These are phyloP conservation scores for Platalea minor DNA, from an alignment of 2,797 vertebrate species.

Conservation along the genomic window DNA sequence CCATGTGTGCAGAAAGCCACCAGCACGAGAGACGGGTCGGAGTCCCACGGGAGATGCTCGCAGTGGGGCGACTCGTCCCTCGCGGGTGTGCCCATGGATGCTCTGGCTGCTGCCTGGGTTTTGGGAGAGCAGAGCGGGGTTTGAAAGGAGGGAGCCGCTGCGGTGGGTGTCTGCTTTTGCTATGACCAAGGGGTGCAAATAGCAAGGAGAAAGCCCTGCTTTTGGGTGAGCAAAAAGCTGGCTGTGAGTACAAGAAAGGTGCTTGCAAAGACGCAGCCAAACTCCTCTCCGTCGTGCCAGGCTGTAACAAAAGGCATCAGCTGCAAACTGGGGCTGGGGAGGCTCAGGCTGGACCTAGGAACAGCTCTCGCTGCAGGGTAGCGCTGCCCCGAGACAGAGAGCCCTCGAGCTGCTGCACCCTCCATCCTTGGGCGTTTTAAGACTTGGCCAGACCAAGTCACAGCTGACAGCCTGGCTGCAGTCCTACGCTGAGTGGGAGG, in stretches of 20 bases:
- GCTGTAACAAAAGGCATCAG: background rate
- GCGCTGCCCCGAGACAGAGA: background rate
- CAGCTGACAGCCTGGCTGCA: background rate
- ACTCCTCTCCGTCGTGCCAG: rapidly evolving
- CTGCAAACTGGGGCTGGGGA: background rate
- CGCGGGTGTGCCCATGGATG: background rate
- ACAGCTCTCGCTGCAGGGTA: rapidly evolving
- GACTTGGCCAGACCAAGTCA: background rate
- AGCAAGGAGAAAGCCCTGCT: background rate
- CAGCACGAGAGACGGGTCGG: rapidly evolving
- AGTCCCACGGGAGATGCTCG: background rate
- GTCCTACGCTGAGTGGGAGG: background rate
- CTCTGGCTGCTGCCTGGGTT: background rate
- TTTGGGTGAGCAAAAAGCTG: background rate
- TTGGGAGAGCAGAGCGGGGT: background rate
- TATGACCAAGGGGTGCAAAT: rapidly evolving
- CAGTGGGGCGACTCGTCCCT: background rate
- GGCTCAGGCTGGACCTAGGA: background rate
- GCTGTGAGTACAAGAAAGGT: background rate
- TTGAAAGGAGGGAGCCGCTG: background rate
- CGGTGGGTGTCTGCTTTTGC: background rate
- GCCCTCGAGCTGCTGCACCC: rapidly evolving
- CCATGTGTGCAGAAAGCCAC: background rate
- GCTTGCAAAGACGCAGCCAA: background rate
- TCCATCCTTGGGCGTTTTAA: background rate